Evolutionary conservation across 1,140 invertebrate genomes (phyloP).

Genomic region (Eumeta japonica): DNA sequence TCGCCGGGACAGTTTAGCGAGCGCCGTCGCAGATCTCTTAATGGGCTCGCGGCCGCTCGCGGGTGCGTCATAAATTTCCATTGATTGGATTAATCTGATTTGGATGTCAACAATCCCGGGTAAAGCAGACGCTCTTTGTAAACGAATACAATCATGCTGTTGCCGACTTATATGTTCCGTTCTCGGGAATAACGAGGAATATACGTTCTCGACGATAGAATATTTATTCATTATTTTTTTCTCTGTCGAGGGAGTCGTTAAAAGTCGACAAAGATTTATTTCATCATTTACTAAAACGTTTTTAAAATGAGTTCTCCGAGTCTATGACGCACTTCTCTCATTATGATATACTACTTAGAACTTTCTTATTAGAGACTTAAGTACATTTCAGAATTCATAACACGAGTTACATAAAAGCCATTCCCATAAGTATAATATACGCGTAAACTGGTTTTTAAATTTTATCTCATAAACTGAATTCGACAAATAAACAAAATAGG

Average conservation of each 20-base stretch:
- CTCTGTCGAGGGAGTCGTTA: conserved; percentile 38
- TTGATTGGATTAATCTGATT: conserved; percentile 61
- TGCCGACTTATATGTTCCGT: conserved; percentile 36
- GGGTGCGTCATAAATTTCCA: conserved; percentile 58
- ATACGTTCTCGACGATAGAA: too few relatives aligned
- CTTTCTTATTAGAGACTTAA: too few relatives aligned
- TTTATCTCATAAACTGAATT: too few relatives aligned
- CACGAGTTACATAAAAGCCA: too few relatives aligned
- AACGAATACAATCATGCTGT: conserved; percentile 45
- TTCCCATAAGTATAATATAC: too few relatives aligned
- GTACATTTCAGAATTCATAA: too few relatives aligned
- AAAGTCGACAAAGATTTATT: conserved; percentile 45
- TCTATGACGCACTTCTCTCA: too few relatives aligned
- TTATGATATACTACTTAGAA: too few relatives aligned
- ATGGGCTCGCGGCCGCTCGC: conserved; percentile 33
- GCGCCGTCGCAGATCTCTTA: conserved; percentile 32
- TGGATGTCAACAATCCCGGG: conserved; percentile 54
- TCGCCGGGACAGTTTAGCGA: too few relatives aligned
- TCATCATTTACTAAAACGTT: conserved; percentile 22
- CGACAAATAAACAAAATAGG: too few relatives aligned
- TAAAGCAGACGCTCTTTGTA: conserved; percentile 49
- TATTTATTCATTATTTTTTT: too few relatives aligned
- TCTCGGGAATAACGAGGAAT: conserved; percentile 41
- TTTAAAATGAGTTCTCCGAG: neutral
- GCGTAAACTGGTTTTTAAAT: too few relatives aligned